Conservation (phyloP, 2,113 vertebrate genomes). For the Himantopus leucocephalus region DNA sequence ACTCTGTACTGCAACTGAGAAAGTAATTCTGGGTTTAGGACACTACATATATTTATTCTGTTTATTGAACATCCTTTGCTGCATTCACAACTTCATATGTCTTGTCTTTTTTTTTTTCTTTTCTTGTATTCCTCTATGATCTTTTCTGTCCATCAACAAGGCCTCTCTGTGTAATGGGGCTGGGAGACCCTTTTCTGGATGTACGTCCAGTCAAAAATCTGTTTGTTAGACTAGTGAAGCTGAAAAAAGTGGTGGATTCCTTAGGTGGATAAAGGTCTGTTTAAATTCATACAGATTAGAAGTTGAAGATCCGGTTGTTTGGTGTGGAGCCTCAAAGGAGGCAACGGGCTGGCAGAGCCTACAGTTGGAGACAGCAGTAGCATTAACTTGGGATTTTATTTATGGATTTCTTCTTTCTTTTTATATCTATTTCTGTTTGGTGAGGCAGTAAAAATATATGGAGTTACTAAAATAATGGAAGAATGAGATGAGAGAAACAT, state of each 20-base stretch:
- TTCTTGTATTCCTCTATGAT: neutral
- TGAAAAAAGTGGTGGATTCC: neutral
- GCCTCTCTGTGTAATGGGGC: accelerated
- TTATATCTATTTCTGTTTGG: neutral
- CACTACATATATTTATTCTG: neutral
- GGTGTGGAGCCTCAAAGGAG: neutral
- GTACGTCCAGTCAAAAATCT: neutral
- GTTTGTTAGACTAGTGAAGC: neutral
- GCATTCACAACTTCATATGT: neutral
- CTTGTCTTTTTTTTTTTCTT: neutral
- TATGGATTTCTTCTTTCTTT: neutral
- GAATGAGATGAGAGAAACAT: neutral
- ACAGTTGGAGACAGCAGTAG: neutral
- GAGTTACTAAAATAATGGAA: neutral
- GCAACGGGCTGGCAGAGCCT: neutral
- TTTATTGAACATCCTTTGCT: neutral
- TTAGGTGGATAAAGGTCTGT: neutral
- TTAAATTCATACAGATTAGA: neutral
- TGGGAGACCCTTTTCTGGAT: neutral
- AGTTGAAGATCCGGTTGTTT: neutral
- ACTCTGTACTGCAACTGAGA: neutral
- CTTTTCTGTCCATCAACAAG: neutral
- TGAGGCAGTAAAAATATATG: neutral
- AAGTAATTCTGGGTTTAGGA: neutral
- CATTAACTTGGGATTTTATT: neutral